Evolutionary conservation across 2,797 vertebrate genomes (phyloP).

Genomic region (Sebastolobus alascanus): DNA sequence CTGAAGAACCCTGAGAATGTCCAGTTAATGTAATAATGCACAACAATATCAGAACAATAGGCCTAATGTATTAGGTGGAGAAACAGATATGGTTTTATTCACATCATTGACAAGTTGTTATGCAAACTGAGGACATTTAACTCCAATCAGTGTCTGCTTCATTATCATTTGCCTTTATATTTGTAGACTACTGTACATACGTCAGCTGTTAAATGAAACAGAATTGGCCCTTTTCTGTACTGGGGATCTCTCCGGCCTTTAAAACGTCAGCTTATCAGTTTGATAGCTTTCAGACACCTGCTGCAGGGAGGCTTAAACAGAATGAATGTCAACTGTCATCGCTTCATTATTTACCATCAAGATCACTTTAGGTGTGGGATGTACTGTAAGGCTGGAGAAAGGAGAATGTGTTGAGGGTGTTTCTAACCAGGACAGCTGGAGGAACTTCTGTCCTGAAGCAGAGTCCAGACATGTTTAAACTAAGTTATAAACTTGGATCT

Average conservation of each 20-base stretch:
- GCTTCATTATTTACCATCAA: background rate
- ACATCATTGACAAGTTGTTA: background rate
- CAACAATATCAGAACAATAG: background rate
- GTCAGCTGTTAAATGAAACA: background rate
- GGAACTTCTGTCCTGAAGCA: background rate
- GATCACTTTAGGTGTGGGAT: background rate
- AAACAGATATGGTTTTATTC: background rate
- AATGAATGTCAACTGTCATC: background rate
- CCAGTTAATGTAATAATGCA: background rate
- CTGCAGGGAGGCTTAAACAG: background rate
- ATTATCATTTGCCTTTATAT: background rate
- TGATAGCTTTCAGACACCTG: background rate
- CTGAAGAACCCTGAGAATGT: background rate
- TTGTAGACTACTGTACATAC: background rate
- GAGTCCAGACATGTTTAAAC: background rate
- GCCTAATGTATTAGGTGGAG: background rate
- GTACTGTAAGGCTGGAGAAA: background rate
- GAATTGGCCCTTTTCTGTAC: background rate
- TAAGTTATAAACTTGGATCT: background rate
- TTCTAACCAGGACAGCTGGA: background rate
- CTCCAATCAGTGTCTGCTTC: background rate
- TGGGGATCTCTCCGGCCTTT: background rate
- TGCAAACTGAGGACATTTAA: background rate
- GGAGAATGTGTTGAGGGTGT: background rate
- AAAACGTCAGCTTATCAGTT: background rate